Base-by-base conservation (phyloP, 2,888 invertebrate genomes). In the Autographa pulchrina region DNA sequence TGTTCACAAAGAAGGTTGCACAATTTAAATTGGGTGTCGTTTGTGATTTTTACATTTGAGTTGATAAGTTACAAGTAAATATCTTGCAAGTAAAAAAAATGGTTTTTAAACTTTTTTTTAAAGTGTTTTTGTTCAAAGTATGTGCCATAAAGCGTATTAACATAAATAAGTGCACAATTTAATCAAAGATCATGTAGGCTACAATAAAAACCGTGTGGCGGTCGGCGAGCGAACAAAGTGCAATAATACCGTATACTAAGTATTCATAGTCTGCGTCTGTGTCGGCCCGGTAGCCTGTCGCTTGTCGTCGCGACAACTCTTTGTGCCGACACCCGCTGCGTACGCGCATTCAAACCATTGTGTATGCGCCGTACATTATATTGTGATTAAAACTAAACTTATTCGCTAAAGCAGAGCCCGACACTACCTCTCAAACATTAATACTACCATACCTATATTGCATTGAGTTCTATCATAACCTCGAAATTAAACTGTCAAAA, bases 271-370 rank as follows among this genome's bases (percentile, higher is more conserved):
- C 71, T 75, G 77, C 73, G 73, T 68, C 80, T 70, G 81, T 25
- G 25, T 25, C 25, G 25, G 61, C 68, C 75, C 86, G 80, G 90
- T 87, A 86, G 89, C 85, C 71, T 85, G 87, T 88, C 86, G 78
- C 54, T 76, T 86, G 87, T 86, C 88, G 79, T 67, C 74, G 78
- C 81, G 85, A 88, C 89, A 83, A 73, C 84, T 85, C 91, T 92
- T 92, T 92, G 92, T 91, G 85, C 75, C 85, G 87, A 90, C 91
- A 89, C 89, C 78, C 80, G 85, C 81, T 66, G 81, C 78, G 81
- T 68, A 72, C 72, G 72, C 60, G 68, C 71, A 74, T 68, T 56
- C 70, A 58, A 71, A 76, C 81, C 81, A 83, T 83, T 74, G 81
- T 80, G 75, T 72, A 74, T 71, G 69, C 65, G 56, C 35, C 63